Conservation (phyloP, 2,888 invertebrate species). For the Nomada goodeniana region DNA sequence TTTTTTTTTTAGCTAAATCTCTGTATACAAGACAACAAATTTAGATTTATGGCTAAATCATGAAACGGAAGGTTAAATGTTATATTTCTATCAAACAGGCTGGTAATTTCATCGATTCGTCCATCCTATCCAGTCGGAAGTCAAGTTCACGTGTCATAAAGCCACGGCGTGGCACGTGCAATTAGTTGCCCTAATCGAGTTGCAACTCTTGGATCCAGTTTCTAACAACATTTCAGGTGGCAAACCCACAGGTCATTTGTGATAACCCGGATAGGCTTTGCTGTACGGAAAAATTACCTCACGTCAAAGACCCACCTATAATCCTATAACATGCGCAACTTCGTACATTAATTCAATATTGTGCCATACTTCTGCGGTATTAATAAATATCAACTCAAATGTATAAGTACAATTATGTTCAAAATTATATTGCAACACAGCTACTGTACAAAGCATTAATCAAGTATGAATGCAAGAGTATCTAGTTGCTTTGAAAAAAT, state of each 20-base stretch:
- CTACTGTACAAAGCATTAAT: too few relatives aligned
- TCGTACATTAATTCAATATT: too few relatives aligned
- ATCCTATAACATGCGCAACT: too few relatives aligned
- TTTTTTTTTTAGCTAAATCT: too few relatives aligned
- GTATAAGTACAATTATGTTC: too few relatives aligned
- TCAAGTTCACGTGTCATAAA: background rate
- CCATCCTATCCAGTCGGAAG: background rate
- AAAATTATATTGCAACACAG: too few relatives aligned
- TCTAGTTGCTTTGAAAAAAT: too few relatives aligned
- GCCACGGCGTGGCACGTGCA: background rate
- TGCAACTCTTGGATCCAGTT: constrained; percentile 7
- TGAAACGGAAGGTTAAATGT: background rate
- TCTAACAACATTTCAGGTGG: constrained; percentile 12
- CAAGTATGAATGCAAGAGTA: too few relatives aligned
- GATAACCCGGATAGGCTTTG: background rate
- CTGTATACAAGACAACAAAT: too few relatives aligned
- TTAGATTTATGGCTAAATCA: background rate
- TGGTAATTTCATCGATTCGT: background rate
- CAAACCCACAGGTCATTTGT: background rate
- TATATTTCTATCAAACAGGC: background rate
- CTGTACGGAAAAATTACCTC: background rate
- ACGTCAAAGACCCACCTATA: background rate
- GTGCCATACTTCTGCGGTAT: too few relatives aligned
- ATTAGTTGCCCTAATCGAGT: constrained; percentile 15
- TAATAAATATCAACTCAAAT: too few relatives aligned